Evolutionary conservation across 1,140 invertebrate genomes (phyloP).

Genomic region (Phthorimaea operculella): DNA sequence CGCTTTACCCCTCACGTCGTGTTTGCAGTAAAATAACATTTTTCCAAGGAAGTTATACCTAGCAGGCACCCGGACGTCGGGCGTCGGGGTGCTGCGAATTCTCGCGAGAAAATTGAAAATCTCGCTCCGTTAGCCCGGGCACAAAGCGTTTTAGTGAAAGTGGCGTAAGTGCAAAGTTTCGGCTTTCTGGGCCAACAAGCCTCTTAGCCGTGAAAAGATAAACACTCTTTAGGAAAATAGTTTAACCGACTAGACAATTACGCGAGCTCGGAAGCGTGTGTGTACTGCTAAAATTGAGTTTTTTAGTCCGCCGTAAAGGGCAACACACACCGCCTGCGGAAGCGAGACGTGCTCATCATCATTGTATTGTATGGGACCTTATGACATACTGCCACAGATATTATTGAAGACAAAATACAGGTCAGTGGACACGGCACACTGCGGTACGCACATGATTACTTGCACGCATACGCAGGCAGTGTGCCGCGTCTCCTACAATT

Average conservation of each 20-base stretch:
- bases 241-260: background rate
- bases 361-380: too few relatives aligned
- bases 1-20: background rate
- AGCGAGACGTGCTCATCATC: too few relatives aligned
- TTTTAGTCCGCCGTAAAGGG: too few relatives aligned
- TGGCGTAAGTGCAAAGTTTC: constrained; percentile 2
- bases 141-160: constrained; percentile 3
- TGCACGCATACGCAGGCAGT: too few relatives aligned
- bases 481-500: too few relatives aligned
- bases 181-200: constrained; percentile 3
- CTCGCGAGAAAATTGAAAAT: constrained; percentile 1
- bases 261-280: too few relatives aligned
- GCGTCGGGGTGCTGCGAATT: background rate
- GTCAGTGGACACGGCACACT: too few relatives aligned
- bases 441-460: too few relatives aligned
- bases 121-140: background rate
- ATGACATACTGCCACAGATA: too few relatives aligned
- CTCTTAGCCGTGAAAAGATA: constrained; percentile 1
- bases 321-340: too few relatives aligned
- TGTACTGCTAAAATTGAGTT: too few relatives aligned
- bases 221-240: constrained; percentile 2
- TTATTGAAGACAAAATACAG: too few relatives aligned
- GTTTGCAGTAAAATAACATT: background rate
- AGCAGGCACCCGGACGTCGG: background rate
- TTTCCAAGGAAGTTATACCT: constrained; percentile 1